Evolutionary conservation across 1,140 invertebrate genomes (phyloP).

Genomic region (Lasioglossum albipes): DNA sequence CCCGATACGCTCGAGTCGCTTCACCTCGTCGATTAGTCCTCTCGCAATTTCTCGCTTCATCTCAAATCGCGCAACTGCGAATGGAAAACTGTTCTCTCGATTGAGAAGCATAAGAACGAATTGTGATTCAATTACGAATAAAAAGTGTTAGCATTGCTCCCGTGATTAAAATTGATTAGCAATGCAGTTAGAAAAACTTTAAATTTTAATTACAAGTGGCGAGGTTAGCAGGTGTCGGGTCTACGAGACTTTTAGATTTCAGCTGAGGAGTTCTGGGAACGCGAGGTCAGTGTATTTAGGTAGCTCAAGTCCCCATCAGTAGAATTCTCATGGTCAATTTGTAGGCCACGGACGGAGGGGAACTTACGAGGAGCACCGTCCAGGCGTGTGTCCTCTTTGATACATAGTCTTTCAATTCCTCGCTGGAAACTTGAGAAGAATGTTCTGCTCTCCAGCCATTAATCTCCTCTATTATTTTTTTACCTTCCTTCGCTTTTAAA

Average conservation of each 20-base stretch:
- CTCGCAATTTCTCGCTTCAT: neutral
- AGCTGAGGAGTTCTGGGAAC: neutral
- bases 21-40: neutral
- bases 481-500: neutral
- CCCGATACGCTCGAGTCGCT: neutral
- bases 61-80: too few relatives aligned
- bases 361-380: neutral
- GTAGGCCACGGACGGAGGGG: neutral
- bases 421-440: neutral
- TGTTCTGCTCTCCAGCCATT: neutral
- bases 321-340: constrained; percentile 15
- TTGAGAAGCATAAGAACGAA: too few relatives aligned
- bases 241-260: neutral
- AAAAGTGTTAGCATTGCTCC: too few relatives aligned
- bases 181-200: too few relatives aligned
- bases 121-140: too few relatives aligned
- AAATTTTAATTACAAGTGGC: too few relatives aligned
- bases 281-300: constrained; percentile 2
- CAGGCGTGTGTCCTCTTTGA: neutral
- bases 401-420: neutral
- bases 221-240: neutral
- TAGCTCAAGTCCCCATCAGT: constrained; percentile 15
- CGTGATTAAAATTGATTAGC: too few relatives aligned
- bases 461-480: neutral
- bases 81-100: too few relatives aligned